phyloP scores from a whole-genome alignment of 2,888 invertebrate genomes.

The Sympetrum striolatum region DNA sequence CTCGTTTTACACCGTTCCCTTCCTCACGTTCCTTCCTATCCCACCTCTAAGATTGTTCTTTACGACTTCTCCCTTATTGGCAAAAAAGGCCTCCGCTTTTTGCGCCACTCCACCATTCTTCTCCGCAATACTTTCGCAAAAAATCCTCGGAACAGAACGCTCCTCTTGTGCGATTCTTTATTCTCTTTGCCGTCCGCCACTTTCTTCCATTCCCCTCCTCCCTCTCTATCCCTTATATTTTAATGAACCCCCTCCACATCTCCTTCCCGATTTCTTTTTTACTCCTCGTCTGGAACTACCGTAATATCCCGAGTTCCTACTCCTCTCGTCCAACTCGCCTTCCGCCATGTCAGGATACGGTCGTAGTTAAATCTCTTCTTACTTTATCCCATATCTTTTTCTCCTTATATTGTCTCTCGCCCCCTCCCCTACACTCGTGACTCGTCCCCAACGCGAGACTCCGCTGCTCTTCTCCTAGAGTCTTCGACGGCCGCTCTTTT shows the following conservation, averaged over 20 bases:
- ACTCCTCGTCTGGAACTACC: neutral
- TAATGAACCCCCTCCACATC: neutral
- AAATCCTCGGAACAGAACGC: no score
- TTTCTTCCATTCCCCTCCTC: neutral
- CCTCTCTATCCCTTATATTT: neutral
- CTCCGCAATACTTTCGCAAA: neutral
- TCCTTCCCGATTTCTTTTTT: neutral
- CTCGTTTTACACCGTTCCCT: neutral
- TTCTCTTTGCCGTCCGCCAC: neutral
- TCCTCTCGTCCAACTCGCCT: neutral
- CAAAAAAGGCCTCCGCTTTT: neutral
- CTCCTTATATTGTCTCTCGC: neutral
- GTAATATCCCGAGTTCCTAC: neutral
- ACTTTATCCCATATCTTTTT: neutral
- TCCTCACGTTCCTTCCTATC: neutral
- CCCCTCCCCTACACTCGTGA: neutral
- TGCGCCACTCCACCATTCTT: neutral
- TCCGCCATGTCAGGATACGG: neutral
- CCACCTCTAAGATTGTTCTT: neutral
- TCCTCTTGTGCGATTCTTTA: neutral
- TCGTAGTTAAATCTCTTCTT: neutral
- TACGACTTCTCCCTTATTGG: neutral
- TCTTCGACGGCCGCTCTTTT: neutral
- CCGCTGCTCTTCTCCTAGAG: neutral
- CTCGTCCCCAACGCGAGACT: neutral